phyloP scores from a whole-genome alignment of 2,888 invertebrate species.

The Cantharis flavilabris region DNA sequence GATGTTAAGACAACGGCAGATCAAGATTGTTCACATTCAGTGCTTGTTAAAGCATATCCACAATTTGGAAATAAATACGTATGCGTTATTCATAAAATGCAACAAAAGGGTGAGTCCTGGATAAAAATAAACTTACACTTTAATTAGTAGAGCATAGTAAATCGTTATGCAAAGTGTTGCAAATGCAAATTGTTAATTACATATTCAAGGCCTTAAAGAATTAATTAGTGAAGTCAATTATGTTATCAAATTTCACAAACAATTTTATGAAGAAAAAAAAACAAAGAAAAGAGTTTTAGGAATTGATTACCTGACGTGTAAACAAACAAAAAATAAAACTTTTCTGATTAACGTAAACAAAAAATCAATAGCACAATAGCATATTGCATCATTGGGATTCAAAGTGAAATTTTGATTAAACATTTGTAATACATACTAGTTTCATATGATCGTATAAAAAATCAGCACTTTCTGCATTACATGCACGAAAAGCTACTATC shows the following conservation, averaged over 20 bases:
- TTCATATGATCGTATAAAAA: too few relatives aligned
- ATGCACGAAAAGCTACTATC: too few relatives aligned
- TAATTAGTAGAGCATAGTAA: not conserved
- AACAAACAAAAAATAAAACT: not conserved
- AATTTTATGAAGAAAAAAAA: not conserved
- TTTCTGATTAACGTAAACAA: not conserved
- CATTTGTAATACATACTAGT: too few relatives aligned
- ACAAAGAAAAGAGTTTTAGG: not conserved
- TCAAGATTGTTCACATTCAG: constrained; percentile 11
- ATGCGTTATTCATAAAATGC: constrained; percentile 15
- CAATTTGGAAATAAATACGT: constrained; percentile 10
- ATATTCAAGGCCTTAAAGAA: not conserved
- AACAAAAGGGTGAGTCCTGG: constrained; percentile 12
- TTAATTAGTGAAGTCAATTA: not conserved
- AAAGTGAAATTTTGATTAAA: too few relatives aligned
- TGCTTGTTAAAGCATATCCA: constrained; percentile 12
- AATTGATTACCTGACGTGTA: not conserved
- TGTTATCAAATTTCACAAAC: not conserved
- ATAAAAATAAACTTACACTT: not conserved
- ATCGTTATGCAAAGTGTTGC: not conserved
- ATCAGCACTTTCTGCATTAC: too few relatives aligned
- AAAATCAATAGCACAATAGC: not conserved
- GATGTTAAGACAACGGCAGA: constrained; percentile 1
- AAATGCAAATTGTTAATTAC: not conserved
- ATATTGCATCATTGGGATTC: too few relatives aligned